These are phyloP conservation scores for Atta texana DNA, from an alignment of 1,140 invertebrate genomes.

Conservation along the genomic window DNA sequence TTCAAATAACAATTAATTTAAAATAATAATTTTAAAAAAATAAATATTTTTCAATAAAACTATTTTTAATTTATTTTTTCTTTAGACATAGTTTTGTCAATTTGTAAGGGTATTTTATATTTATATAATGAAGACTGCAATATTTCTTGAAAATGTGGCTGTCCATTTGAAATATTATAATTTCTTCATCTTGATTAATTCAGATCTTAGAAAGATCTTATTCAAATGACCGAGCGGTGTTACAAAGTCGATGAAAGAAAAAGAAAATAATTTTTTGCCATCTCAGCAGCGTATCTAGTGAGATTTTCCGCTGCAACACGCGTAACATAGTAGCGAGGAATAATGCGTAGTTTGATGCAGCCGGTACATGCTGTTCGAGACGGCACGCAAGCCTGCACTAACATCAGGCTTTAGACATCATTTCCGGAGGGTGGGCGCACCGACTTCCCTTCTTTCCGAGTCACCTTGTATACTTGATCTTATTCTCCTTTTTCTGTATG, in stretches of 20 bases:
- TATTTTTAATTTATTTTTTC: too few relatives aligned
- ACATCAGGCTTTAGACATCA: constrained; percentile 52
- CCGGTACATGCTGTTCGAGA: constrained; percentile 39
- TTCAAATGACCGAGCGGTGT: background rate
- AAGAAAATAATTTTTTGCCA: constrained; percentile 7
- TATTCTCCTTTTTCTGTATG: constrained; percentile 66
- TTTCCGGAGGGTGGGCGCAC: constrained; percentile 65
- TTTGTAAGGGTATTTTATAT: too few relatives aligned
- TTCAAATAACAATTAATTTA: too few relatives aligned
- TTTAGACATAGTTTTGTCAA: too few relatives aligned
- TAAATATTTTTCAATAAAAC: too few relatives aligned
- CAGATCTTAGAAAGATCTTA: background rate
- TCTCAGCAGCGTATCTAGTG: constrained; percentile 36
- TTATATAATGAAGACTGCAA: too few relatives aligned
- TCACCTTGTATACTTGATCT: constrained; percentile 58
- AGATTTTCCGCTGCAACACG: constrained; percentile 52
- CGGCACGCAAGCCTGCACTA: constrained; percentile 66
- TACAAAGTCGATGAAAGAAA: constrained; percentile 21
- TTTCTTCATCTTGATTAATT: background rate
- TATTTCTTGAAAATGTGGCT: background rate
- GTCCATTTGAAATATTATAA: background rate
- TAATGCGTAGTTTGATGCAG: constrained; percentile 60
- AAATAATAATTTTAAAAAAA: too few relatives aligned
- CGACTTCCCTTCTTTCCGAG: constrained; percentile 62
- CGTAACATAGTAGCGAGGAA: constrained; percentile 36